A percentile compares a stretch with the other conserved stretches of the same genome.
These are phyloP conservation scores for Galeopsomyia nigrocyanea DNA, from an alignment of 2,888 invertebrate genomes.

Conservation along the genomic window DNA sequence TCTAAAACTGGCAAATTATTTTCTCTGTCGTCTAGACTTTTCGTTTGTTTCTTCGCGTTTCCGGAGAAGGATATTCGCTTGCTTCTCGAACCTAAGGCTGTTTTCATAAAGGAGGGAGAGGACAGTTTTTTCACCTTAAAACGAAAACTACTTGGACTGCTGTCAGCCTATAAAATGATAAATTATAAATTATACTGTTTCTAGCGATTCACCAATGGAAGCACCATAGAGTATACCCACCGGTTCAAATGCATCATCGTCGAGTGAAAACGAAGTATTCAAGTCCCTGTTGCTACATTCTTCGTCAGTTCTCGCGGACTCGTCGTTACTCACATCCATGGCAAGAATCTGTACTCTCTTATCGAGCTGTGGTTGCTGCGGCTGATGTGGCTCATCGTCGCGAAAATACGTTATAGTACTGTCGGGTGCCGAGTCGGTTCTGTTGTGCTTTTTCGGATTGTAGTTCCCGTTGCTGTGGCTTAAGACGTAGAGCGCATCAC, in stretches of 20 bases:
- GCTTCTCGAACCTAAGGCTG: slow-evolving; percentile 67
- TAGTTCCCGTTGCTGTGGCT: slow-evolving; percentile 20
- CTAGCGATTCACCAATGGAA: not conserved
- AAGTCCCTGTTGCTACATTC: not conserved
- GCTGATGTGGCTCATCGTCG: slow-evolving; percentile 25
- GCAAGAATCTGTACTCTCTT: slow-evolving; percentile 40
- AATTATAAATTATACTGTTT: not conserved
- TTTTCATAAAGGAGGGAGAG: slow-evolving; percentile 68
- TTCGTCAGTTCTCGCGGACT: not conserved
- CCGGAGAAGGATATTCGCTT: slow-evolving; percentile 58
- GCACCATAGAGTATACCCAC: slow-evolving; percentile 15
- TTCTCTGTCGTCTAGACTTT: slow-evolving; percentile 16
- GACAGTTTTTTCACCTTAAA: slow-evolving; percentile 52
- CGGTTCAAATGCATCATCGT: slow-evolving; percentile 37
- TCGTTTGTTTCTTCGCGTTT: slow-evolving; percentile 31
- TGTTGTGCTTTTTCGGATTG: slow-evolving; percentile 36
- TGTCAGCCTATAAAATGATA: slow-evolving; percentile 19
- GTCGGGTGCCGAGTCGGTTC: slow-evolving; percentile 59
- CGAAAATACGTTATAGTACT: slow-evolving; percentile 49
- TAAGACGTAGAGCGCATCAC: slow-evolving; percentile 52
- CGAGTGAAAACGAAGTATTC: slow-evolving; percentile 16
- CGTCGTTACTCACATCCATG: slow-evolving; percentile 14
- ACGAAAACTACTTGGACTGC: slow-evolving; percentile 11
- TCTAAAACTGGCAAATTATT: not conserved
- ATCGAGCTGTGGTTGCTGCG: slow-evolving; percentile 15